Conservation (phyloP, 2,888 invertebrate genomes). For the Drosophila bunnanda region DNA sequence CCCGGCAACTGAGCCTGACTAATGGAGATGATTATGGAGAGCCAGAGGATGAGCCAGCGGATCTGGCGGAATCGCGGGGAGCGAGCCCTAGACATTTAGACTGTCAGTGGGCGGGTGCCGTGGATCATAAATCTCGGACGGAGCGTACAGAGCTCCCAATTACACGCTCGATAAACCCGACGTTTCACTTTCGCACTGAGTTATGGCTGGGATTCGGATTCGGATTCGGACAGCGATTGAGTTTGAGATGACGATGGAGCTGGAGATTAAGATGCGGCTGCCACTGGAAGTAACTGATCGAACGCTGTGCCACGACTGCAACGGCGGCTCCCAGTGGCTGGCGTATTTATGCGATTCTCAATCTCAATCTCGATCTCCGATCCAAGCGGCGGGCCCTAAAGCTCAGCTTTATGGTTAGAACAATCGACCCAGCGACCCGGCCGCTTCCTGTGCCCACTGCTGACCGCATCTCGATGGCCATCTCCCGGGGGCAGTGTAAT, state of each 20-base stretch:
- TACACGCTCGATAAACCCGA: conserved; percentile 79
- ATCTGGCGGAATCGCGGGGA: conserved; percentile 28
- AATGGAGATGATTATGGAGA: conserved; percentile 21
- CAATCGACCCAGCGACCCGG: conserved; percentile 57
- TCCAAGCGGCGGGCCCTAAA: conserved; percentile 61
- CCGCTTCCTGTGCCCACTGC: conserved; percentile 50
- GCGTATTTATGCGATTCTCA: conserved; percentile 68
- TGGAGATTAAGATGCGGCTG: conserved; percentile 22
- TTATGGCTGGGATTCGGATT: conserved; percentile 32
- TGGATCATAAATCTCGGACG: conserved; percentile 66
- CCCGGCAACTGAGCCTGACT: conserved; percentile 58
- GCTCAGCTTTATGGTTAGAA: conserved; percentile 68
- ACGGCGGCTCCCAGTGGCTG: conserved; percentile 56
- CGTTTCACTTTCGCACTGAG: conserved; percentile 58
- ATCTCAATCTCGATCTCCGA: conserved; percentile 36
- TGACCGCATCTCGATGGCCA: conserved; percentile 31
- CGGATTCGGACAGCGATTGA: conserved; percentile 10
- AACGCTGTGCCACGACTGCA: conserved; percentile 75
- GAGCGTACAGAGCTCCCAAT: conserved; percentile 55
- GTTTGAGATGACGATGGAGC: not conserved
- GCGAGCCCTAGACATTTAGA: conserved; percentile 58
- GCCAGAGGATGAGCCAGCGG: conserved; percentile 30
- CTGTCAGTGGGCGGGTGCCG: conserved; percentile 50
- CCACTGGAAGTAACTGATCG: conserved; percentile 57
- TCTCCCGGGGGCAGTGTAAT: conserved; percentile 55